phyloP scores from a whole-genome alignment of 1,140 invertebrate species.

The Pseudomyrmex gracilis region DNA sequence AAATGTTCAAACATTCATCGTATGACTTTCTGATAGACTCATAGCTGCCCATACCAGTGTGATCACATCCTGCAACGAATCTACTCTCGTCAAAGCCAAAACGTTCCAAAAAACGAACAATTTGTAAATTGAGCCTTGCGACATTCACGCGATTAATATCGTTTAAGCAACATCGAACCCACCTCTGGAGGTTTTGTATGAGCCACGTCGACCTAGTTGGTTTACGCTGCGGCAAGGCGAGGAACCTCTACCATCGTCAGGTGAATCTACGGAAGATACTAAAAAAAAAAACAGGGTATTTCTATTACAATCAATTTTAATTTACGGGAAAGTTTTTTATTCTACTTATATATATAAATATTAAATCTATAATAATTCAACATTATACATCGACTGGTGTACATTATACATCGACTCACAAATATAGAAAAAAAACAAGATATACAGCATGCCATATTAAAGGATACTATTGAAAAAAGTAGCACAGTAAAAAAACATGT shows the following conservation, averaged over 20 bases:
- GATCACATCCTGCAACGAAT: conserved; percentile 74
- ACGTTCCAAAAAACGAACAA: conserved; percentile 70
- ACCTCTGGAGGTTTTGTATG: conserved; percentile 95
- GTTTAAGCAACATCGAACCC: conserved; percentile 79
- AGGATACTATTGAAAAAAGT: conserved; percentile 40
- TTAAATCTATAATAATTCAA: conserved; percentile 6
- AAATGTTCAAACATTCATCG: conserved; percentile 68
- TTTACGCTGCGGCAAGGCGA: conserved; percentile 90
- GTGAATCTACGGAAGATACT: conserved; percentile 90
- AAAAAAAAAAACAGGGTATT: conserved; percentile 80
- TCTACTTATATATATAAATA: conserved; percentile 44
- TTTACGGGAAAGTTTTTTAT: conserved; percentile 39
- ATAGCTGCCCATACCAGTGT: conserved; percentile 75
- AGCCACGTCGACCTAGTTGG: conserved; percentile 91
- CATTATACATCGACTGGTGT: conserved; percentile 2
- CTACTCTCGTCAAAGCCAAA: conserved; percentile 76
- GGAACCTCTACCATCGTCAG: conserved; percentile 91
- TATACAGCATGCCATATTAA: conserved; percentile 62
- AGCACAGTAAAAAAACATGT: conserved; percentile 21
- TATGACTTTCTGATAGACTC: conserved; percentile 62
- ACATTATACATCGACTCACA: conserved; percentile 54
- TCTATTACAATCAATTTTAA: conserved; percentile 80
- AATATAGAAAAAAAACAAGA: conserved; percentile 58
- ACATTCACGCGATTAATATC: conserved; percentile 25
- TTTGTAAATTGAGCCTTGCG: conserved; percentile 31